Base-by-base conservation (phyloP, 2,797 vertebrate genomes). In the Calcarius lapponicus region DNA sequence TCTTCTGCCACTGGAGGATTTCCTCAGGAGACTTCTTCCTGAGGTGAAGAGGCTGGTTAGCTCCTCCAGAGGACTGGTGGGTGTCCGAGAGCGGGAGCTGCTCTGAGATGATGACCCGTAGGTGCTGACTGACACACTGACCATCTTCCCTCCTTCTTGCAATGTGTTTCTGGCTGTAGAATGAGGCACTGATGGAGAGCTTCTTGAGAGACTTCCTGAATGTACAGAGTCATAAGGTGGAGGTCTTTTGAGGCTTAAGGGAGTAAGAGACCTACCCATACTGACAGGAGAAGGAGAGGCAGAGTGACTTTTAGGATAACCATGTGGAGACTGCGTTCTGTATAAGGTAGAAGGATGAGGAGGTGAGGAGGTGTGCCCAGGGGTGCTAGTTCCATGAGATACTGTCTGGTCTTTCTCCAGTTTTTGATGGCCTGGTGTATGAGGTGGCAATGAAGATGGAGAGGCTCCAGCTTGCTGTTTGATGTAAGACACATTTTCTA, bases 41-140 rank as follows among this genome's bases (percentile, higher is more conserved):
- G 99, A 99, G 95, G 99, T 99, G 95, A 99, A 99, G 95, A 99
- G 98, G 98, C 99, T 99, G 94, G 99, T 99, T 47, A 99, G 98
- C 61, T 99, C 99, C 40, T 99, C 99, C 94, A 99, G 93, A 6
- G 99, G 99, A 92, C 99, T 99, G 70, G 99, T 99, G 76, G 99
- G 99, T 6, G 99, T 99, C 82, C 99, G 97, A 43, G 99, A 99
- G 32, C 99, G 99, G n/a, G 99, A 99, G 88, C 98, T 98, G 50
- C 99, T 98, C 97, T 99, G 98, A 79, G 98, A 98, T 11, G 98
- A 98, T 40, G 98, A 98, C 83, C 98, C 98, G 1, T 99, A 99
- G 83, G 98, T 97, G 80, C 95, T 98, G 71, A 97, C 97, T 0
- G 98, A 95, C 17, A 97, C 97, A 50, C 97, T 97, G 91, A 98